Percentiles rank a stretch among this genome's conserved stretches.
Conservation (phyloP, 2,888 invertebrate genomes). For the Chesias legatella region DNA sequence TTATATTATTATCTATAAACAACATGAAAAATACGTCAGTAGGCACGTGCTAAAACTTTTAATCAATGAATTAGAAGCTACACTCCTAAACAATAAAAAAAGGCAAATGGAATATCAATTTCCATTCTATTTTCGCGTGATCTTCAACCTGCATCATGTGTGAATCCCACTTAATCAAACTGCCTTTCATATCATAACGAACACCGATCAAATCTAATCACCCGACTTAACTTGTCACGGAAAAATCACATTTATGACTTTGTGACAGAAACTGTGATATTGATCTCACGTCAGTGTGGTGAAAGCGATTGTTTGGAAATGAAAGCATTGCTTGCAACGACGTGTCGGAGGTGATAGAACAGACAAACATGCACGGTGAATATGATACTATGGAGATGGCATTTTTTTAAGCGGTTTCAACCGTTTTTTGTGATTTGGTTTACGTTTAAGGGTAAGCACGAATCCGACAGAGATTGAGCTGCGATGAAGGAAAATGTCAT, state of each 20-base stretch:
- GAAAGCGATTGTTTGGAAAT: conserved; percentile 60
- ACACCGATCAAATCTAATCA: conserved; percentile 4
- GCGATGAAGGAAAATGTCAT: no score
- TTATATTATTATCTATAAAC: no score
- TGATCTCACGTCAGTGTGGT: conserved; percentile 57
- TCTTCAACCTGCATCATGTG: not conserved
- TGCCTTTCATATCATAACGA: conserved; percentile 9
- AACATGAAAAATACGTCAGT: no score
- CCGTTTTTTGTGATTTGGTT: no score
- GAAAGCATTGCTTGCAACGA: conserved; percentile 46
- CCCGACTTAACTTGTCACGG: conserved; percentile 21
- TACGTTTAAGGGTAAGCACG: no score
- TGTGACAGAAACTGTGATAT: conserved; percentile 26
- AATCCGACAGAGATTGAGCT: no score
- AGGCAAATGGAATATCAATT: not conserved
- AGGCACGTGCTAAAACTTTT: no score
- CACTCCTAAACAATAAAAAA: not conserved
- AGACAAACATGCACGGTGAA: conserved; percentile 23
- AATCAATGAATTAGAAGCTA: no score
- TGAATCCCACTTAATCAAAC: conserved; percentile 1
- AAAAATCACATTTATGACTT: conserved; percentile 25
- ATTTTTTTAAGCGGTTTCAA: conserved; percentile 7
- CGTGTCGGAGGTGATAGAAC: conserved; percentile 34
- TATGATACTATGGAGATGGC: conserved; percentile 29
- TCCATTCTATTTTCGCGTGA: not conserved